These are phyloP conservation scores for Sebastes oblongus DNA, from an alignment of 2,797 vertebrate species.

Conservation along the genomic window DNA sequence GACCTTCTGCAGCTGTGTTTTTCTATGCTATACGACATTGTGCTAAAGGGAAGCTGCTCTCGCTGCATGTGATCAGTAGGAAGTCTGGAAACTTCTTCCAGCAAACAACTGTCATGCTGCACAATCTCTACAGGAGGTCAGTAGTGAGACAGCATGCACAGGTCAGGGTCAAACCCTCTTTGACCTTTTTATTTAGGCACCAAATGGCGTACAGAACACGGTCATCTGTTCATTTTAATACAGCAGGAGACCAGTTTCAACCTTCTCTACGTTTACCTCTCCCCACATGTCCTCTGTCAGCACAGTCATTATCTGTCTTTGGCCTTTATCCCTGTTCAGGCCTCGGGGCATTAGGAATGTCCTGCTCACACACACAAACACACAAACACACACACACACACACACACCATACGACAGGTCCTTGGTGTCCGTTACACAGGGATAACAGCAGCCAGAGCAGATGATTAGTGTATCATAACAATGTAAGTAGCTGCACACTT, in stretches of 20 bases:
- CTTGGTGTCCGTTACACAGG: slow-evolving; percentile 27
- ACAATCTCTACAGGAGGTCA: slow-evolving; percentile 64
- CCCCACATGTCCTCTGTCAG: slow-evolving; percentile 11
- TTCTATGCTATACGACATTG: not conserved
- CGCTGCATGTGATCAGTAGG: not conserved
- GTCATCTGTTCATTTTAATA: slow-evolving; percentile 10
- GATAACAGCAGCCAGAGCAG: slow-evolving; percentile 21
- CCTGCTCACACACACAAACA: not conserved
- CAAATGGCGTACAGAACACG: not conserved
- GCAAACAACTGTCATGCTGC: not conserved
- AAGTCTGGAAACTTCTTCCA: not conserved
- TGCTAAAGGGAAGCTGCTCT: not conserved
- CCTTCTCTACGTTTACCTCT: not conserved
- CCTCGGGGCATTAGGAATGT: slow-evolving; percentile 34
- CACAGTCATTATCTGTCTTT: slow-evolving; percentile 43
- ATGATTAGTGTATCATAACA: slow-evolving; percentile 16
- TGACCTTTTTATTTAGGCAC: slow-evolving; percentile 22
- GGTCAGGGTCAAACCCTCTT: slow-evolving; percentile 32
- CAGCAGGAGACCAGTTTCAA: not conserved
- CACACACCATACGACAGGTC: not conserved
- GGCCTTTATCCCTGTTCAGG: slow-evolving; percentile 39
- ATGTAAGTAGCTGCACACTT: slow-evolving; percentile 13
- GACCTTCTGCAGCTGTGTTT: not conserved
- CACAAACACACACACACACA: not conserved
- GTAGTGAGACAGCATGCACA: slow-evolving; percentile 31